Evolutionary conservation across 2,888 invertebrate species (phyloP).

Genomic region (Leucophenga maculata): DNA sequence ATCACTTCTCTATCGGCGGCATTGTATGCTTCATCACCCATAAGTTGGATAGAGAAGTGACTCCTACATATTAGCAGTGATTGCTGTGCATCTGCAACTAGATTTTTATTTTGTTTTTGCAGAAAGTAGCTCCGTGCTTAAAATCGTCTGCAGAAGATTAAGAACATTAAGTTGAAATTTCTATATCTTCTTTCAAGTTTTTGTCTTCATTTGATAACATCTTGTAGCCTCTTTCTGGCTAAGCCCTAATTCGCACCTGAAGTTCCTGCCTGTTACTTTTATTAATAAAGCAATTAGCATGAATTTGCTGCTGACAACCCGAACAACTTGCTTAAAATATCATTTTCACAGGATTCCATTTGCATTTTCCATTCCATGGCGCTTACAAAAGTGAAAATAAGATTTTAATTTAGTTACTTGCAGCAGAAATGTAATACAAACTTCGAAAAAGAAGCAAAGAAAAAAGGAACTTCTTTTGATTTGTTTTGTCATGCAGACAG

Average conservation of each 20-base stretch:
- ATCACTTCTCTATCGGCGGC: too few relatives aligned
- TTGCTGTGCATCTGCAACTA: too few relatives aligned
- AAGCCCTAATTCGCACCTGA: too few relatives aligned
- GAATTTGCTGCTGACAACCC: slow-evolving; percentile 53
- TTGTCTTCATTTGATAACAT: too few relatives aligned
- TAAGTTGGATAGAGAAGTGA: too few relatives aligned
- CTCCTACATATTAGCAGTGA: too few relatives aligned
- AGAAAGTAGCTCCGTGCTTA: too few relatives aligned
- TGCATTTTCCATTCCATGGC: slow-evolving; percentile 23
- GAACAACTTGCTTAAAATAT: slow-evolving; percentile 47
- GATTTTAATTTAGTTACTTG: slow-evolving; percentile 61
- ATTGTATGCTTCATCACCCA: too few relatives aligned
- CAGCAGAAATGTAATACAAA: slow-evolving; percentile 46
- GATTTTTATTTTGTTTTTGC: too few relatives aligned
- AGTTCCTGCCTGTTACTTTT: slow-evolving; percentile 28
- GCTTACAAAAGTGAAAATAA: slow-evolving; percentile 37
- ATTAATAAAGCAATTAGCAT: slow-evolving; percentile 66
- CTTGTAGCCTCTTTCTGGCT: background rate
- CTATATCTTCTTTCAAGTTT: too few relatives aligned
- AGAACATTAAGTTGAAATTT: too few relatives aligned
- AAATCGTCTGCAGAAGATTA: too few relatives aligned
- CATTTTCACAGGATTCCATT: background rate
- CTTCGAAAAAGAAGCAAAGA: slow-evolving; percentile 34
- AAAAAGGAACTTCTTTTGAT: background rate
- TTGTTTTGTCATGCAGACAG: background rate